Base-by-base conservation (phyloP, 2,888 invertebrate species). In the Eumacrocentrus americanus region DNA sequence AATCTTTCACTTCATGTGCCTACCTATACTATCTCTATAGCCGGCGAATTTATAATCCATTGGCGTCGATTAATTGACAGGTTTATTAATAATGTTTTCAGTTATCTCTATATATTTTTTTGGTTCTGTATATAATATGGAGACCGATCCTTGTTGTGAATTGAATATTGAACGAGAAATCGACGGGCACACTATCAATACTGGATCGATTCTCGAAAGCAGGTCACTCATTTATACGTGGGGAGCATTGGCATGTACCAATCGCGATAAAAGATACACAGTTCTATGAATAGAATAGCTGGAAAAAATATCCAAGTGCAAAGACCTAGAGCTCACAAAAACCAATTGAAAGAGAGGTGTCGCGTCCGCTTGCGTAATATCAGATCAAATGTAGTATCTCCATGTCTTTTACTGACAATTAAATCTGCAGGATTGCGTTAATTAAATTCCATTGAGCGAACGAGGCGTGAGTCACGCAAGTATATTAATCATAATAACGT, bases 161-260 rank as follows among this genome's bases (percentile, higher is more conserved):
- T 7, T 16, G 29, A 37, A 16, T 37, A 4, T 3, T 20, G 51
- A 11, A 16, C 37, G 22, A 51, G 34, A 55, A 55, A 55, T 22
- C 23, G 11, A 11, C 18, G 12, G 20, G 12, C 38, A 18, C 53
- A 12, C 16, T 12, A 18, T 42, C 42, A 11, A 18, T 42, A 16
- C 42, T 20, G 46, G 60, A 65, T 66, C 63, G 66, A 59, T 60
- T 60, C 60, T 64, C 42, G 67, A 69, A 69, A 69, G 67, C 63
- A 55, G 69, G 69, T 67, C 67, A 52, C 23, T 20, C 22, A 52
- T 38, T 6, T 35, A 35, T 22, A 11, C 37, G 20, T 37, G 20
- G 11, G n/a, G 22, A 18, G 38, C 6, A 50, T 34, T 14, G 14
- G n/a, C 18, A 22, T 38, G 38, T 22, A 52, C 23, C 23, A n/a